A percentile compares a stretch with the other conserved stretches of the same genome.
Evolutionary conservation across 1,140 invertebrate genomes (phyloP).

Genomic region (Coenobita brevimanus): DNA sequence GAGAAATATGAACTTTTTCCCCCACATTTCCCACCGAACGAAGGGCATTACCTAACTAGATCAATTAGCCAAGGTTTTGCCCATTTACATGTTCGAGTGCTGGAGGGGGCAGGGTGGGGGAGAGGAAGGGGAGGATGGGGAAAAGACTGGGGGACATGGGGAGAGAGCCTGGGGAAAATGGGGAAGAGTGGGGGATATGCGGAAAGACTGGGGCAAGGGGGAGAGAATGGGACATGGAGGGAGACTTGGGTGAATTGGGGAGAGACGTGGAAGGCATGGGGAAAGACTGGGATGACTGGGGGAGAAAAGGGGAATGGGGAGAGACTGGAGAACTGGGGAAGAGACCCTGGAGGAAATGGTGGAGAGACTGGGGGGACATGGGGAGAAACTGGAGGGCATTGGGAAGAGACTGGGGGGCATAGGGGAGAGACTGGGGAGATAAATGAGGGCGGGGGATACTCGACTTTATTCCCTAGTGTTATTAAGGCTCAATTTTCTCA

Average conservation of each 20-base stretch:
- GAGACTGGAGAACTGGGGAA: not conserved
- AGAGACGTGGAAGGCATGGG: not conserved
- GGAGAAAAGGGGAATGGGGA: not conserved
- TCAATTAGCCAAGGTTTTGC: slow-evolving; percentile 57
- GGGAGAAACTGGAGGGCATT: no score
- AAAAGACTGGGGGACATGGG: slow-evolving; percentile 4
- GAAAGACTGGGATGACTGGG: not conserved
- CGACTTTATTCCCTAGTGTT: no score
- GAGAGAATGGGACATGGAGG: slow-evolving; percentile 8
- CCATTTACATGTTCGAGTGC: slow-evolving; percentile 48
- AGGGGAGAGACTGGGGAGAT: not conserved
- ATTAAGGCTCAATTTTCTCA: no score
- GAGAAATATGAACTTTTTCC: not conserved
- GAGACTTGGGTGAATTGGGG: not conserved
- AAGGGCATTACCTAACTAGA: slow-evolving; percentile 56
- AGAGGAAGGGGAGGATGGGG: no score
- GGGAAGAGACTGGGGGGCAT: not conserved
- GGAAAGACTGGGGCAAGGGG: not conserved
- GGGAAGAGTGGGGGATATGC: not conserved
- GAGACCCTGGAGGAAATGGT: not conserved
- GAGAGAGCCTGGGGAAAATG: slow-evolving; percentile 8
- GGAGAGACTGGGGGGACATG: not conserved
- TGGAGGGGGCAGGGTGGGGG: slow-evolving; percentile 18
- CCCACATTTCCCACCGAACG: slow-evolving; percentile 33
- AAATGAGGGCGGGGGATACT: not conserved